Evolutionary conservation across 2,888 invertebrate genomes (phyloP).

Genomic region (Polylopha cassiicola): DNA sequence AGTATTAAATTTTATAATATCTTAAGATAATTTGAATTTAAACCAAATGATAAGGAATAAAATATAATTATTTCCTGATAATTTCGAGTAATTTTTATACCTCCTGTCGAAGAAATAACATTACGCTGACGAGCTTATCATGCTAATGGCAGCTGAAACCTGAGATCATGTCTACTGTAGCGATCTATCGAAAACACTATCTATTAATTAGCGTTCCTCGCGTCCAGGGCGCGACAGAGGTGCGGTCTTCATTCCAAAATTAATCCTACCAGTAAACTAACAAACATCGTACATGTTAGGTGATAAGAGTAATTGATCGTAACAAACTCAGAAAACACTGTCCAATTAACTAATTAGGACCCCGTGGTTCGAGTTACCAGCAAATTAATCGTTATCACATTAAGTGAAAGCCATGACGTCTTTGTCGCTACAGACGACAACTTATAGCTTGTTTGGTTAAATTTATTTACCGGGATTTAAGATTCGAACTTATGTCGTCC

Average conservation of each 20-base stretch:
- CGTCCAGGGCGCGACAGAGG: conserved; percentile 61
- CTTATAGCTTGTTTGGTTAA: conserved; percentile 7
- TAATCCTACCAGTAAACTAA: conserved; percentile 64
- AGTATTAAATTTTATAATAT: no score
- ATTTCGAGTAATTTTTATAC: conserved; percentile 23
- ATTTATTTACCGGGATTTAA: no score
- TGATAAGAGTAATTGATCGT: conserved; percentile 59
- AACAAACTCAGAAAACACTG: conserved; percentile 50
- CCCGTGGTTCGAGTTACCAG: conserved; percentile 54
- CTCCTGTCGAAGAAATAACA: conserved; percentile 10
- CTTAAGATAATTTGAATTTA: no score
- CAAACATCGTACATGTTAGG: conserved; percentile 44
- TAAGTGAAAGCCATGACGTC: conserved; percentile 45
- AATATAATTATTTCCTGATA: no score
- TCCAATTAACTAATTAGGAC: conserved; percentile 65
- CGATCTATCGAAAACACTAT: conserved; percentile 61
- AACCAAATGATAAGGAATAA: no score
- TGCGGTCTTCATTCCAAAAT: conserved; percentile 71
- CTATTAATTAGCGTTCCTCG: conserved; percentile 65
- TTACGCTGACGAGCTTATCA: conserved; percentile 41
- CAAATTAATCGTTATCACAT: conserved; percentile 48
- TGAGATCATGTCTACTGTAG: conserved; percentile 43
- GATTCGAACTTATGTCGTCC: no score
- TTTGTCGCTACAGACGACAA: conserved; percentile 30
- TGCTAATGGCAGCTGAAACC: conserved; percentile 61